Conservation (phyloP, 2,113 vertebrate species). For the Lates calcarifer region DNA sequence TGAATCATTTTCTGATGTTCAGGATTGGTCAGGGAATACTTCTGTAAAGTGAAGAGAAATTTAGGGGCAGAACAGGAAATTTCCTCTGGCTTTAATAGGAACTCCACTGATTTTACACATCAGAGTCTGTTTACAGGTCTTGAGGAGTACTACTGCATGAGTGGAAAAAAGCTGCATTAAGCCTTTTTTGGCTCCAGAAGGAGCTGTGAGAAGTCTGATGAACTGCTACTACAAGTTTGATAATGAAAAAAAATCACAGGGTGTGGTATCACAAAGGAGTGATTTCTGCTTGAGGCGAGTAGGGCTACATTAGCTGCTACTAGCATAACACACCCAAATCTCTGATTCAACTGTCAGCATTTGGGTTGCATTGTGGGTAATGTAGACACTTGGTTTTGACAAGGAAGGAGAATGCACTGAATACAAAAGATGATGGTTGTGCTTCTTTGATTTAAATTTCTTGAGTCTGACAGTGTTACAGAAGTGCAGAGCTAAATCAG, state of each 20-base stretch:
- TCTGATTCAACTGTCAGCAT: not conserved
- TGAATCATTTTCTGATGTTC: not conserved
- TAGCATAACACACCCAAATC: not conserved
- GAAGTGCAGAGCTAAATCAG: not conserved
- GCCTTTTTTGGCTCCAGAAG: not conserved
- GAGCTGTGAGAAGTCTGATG: not conserved
- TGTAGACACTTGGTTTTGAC: not conserved
- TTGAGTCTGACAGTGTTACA: not conserved
- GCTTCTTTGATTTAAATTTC: not conserved
- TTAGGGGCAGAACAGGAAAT: not conserved
- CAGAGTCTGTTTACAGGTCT: slow-evolving; percentile 3
- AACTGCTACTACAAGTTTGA: not conserved
- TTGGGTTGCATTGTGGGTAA: not conserved
- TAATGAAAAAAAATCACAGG: not conserved
- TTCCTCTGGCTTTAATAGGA: not conserved
- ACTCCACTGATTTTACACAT: not conserved
- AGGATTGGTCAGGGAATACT: not conserved
- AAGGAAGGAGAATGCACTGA: not conserved
- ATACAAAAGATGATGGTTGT: not conserved
- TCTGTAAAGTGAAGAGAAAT: not conserved
- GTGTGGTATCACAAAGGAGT: not conserved
- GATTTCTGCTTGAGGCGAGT: not conserved
- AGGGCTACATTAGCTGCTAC: not conserved
- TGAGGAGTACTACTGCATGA: no score
- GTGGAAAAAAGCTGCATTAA: not conserved